phyloP scores from a whole-genome alignment of 2,797 vertebrate genomes.

The Falco rusticolus region DNA sequence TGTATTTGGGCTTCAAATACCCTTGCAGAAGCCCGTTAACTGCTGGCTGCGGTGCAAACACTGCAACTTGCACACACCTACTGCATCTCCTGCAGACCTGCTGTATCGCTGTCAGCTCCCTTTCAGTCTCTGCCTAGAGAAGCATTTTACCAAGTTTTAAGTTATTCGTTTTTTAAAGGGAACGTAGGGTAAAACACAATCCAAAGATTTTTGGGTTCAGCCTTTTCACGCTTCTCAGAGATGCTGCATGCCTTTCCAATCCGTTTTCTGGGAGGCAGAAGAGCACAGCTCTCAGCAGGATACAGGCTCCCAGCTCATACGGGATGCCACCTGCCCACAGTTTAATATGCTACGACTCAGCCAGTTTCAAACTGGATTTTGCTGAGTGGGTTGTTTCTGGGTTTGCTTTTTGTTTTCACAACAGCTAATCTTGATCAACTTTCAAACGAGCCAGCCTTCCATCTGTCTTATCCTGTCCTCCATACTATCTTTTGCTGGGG shows the following conservation, averaged over 20 bases:
- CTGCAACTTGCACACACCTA: background rate
- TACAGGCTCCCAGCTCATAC: background rate
- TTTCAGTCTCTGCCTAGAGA: background rate
- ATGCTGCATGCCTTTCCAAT: accelerated
- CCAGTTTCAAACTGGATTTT: conserved; percentile 1
- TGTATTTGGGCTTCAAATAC: background rate
- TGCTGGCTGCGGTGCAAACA: background rate
- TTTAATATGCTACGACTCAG: background rate
- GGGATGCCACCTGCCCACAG: background rate
- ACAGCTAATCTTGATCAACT: background rate
- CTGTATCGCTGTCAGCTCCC: background rate
- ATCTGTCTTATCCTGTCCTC: background rate
- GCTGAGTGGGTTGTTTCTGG: background rate
- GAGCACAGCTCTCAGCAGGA: background rate
- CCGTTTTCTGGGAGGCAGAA: background rate
- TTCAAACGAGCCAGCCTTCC: background rate
- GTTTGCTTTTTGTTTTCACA: background rate
- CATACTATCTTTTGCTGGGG: background rate
- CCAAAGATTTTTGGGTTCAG: background rate
- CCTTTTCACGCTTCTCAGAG: background rate
- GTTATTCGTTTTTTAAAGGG: background rate
- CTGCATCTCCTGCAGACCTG: background rate
- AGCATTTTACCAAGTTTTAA: background rate
- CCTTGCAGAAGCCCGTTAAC: background rate
- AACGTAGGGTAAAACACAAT: background rate